phyloP scores from a whole-genome alignment of 2,797 vertebrate genomes.

The Gymnopithys bicolor region DNA sequence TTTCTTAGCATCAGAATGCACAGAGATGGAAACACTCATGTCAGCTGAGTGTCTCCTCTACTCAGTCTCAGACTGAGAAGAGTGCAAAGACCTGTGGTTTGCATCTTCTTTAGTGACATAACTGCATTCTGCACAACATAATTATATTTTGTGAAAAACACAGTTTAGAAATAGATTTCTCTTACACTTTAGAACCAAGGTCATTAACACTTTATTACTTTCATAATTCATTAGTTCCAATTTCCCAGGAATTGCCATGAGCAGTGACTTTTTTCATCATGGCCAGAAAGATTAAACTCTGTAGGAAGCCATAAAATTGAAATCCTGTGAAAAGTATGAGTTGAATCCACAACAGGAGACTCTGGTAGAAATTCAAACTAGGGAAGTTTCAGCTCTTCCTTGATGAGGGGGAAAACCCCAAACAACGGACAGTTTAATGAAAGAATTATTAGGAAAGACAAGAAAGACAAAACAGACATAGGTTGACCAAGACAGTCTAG shows the following conservation, averaged over 20 bases:
- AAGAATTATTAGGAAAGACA: background rate
- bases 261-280: background rate
- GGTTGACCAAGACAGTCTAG: background rate
- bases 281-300: conserved; percentile 7
- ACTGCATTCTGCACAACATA: background rate
- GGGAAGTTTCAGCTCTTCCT: background rate
- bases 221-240: background rate
- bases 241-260: background rate
- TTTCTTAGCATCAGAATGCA: background rate
- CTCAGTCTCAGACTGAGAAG: background rate
- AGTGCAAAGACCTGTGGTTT: background rate
- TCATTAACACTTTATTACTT: conserved; percentile 26
- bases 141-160: background rate
- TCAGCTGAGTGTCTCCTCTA: accelerated
- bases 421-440: background rate
- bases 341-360: background rate
- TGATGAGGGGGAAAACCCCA: background rate
- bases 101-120: background rate
- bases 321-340: background rate
- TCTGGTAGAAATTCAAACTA: background rate
- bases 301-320: conserved; percentile 6
- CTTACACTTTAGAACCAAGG: background rate
- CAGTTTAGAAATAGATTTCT: conserved; percentile 2
- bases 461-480: background rate
- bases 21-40: background rate